Evolutionary conservation across 2,113 vertebrate genomes (phyloP).

Genomic region (Mormyrus iriodes): DNA sequence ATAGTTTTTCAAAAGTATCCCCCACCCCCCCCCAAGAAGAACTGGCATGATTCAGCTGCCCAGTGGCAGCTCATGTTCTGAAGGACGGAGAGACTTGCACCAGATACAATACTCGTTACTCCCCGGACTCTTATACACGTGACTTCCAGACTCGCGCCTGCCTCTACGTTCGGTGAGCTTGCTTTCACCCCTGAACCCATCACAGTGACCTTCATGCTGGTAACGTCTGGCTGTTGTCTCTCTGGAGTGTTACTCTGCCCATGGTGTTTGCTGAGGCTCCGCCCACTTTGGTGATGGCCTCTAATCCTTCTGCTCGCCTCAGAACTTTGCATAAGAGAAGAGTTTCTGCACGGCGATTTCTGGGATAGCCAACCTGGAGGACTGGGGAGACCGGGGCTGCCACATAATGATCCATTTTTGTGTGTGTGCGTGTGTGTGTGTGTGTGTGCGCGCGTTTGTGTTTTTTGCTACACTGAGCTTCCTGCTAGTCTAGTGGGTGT

Average conservation of each 20-base stretch:
- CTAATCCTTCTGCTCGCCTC: neutral
- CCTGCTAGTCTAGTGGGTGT: conserved; percentile 7
- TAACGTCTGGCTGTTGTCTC: neutral
- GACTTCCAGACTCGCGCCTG: neutral
- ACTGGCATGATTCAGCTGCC: neutral
- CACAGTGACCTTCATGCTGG: neutral
- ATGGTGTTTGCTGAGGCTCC: neutral
- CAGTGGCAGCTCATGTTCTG: neutral
- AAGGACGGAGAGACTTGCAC: neutral
- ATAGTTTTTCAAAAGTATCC: conserved; percentile 1
- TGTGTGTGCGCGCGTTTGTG: neutral
- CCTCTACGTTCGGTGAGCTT: neutral
- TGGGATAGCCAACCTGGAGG: neutral
- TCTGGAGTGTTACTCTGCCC: neutral
- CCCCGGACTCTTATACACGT: neutral
- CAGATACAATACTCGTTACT: neutral
- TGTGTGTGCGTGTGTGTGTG: neutral
- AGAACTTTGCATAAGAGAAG: conserved; percentile 10
- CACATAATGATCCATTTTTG: neutral
- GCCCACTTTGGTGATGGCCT: neutral
- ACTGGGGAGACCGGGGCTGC: neutral
- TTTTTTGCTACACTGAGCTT: conserved; percentile 4
- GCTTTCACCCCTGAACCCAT: conserved; percentile 5
- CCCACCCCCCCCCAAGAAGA: conserved; percentile 9
- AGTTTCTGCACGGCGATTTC: neutral